These are phyloP conservation scores for Tachina fera DNA, from an alignment of 2,888 invertebrate species.

Conservation along the genomic window DNA sequence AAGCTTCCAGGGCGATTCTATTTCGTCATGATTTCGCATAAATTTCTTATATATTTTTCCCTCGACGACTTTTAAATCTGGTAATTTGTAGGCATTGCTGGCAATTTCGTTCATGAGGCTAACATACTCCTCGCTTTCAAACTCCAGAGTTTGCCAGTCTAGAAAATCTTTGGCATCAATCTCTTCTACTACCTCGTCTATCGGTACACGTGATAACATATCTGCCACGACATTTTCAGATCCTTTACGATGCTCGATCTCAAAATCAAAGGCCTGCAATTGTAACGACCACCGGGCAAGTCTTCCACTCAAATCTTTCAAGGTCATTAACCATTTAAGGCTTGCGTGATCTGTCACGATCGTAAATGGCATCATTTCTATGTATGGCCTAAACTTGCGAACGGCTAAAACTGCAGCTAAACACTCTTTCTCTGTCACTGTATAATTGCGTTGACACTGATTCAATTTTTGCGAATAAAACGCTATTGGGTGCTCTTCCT, in stretches of 20 bases:
- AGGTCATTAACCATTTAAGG: too few relatives aligned
- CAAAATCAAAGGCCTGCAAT: not conserved
- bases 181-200: not conserved
- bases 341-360: too few relatives aligned
- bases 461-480: slow-evolving; percentile 2
- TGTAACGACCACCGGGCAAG: too few relatives aligned
- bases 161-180: not conserved
- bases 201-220: not conserved
- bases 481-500: slow-evolving; percentile 3
- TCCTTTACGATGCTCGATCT: not conserved
- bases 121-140: not conserved
- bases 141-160: not conserved
- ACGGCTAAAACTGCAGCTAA: too few relatives aligned
- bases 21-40: not conserved
- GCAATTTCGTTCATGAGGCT: not conserved
- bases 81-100: not conserved
- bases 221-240: not conserved
- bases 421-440: not conserved
- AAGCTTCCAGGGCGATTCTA: not conserved
- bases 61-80: not conserved
- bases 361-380: too few relatives aligned
- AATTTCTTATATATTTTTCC: not conserved
- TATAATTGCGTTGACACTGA: not conserved
- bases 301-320: too few relatives aligned
- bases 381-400: too few relatives aligned